A percentile compares a stretch with the other conserved stretches of the same genome.
Evolutionary conservation across 1,140 invertebrate genomes (phyloP).

Genomic region (Papilio xuthus): DNA sequence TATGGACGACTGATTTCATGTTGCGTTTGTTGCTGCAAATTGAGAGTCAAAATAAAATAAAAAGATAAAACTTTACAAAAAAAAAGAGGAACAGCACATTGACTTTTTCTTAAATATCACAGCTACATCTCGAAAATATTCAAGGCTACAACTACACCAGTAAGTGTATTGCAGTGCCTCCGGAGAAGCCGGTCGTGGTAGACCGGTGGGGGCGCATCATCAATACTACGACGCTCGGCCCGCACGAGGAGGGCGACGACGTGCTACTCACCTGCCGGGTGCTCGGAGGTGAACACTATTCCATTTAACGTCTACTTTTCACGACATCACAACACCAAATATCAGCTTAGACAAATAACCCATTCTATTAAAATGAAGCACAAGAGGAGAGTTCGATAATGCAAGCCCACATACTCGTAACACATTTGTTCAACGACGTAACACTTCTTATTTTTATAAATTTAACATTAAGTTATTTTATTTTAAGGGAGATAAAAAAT

Average conservation of each 20-base stretch:
- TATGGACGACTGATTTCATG: slow-evolving; percentile 48
- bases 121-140: not conserved
- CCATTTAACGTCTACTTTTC: not conserved
- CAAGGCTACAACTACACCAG: not conserved
- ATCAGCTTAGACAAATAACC: not conserved
- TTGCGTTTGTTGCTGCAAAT: slow-evolving; percentile 42
- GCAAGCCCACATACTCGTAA: not conserved
- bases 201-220: slow-evolving; percentile 88
- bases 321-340: not conserved
- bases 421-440: too few relatives aligned
- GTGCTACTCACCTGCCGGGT: slow-evolving; percentile 83
- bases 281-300: slow-evolving; percentile 80
- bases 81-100: not conserved
- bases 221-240: slow-evolving; percentile 88
- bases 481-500: not conserved
- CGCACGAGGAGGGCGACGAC: slow-evolving; percentile 87
- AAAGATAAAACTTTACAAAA: not conserved
- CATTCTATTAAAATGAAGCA: not conserved
- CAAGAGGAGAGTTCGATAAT: not conserved
- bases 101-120: not conserved
- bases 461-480: not conserved
- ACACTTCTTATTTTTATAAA: too few relatives aligned
- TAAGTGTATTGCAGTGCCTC: slow-evolving; percentile 85
- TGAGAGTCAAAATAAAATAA: not conserved
- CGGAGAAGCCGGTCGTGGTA: slow-evolving; percentile 91